Base-by-base conservation (phyloP, 2,888 invertebrate species). In the Teleiodes luculella region DNA sequence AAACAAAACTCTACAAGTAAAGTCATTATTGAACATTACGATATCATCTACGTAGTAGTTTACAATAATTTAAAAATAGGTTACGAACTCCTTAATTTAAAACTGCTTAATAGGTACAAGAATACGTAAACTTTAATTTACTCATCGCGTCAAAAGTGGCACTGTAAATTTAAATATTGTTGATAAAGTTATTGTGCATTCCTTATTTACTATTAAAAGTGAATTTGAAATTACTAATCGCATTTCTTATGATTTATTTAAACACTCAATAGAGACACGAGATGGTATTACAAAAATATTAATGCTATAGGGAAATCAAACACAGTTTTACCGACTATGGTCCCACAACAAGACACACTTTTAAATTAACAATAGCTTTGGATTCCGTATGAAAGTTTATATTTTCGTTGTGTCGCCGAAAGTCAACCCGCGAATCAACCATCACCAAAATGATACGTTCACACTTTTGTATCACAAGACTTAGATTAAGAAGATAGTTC, bases 301-400 rank as follows among this genome's bases (percentile, higher is more conserved):
- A 69, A 57, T 67, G 64, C 66, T 68, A 50, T 72, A 72, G 70
- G 57, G 70, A 76, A 78, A 60, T 54, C 65, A 77, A 76, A 80
- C 80, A 74, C 75, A 77, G 72, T 68, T 59, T 76, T 74, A 76
- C 63, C 73, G 63, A 68, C 81, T 76, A 86, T 86, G 85, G 87
- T 83, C 86, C 85, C 85, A 66, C 65, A 66, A 67, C 75, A 86
- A 86, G 82, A 86, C 80, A 84, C 81, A 72, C 76, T 67, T 51
- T 67, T 66, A 63, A 70, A 63, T 55, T 61, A 68, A 58, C 53
- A 58, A 68, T 61, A 67, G 61, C 65, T 57, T 49, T 67, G 66
- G 71, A 68, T 57, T 66, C 64, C 67, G 71, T 62, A 63, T 54
- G 55, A 72, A 63, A 76, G 76, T 80, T 64, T 74, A 68, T 61